phyloP scores from a whole-genome alignment of 1,140 invertebrate species.

The Anastrepha ludens region DNA sequence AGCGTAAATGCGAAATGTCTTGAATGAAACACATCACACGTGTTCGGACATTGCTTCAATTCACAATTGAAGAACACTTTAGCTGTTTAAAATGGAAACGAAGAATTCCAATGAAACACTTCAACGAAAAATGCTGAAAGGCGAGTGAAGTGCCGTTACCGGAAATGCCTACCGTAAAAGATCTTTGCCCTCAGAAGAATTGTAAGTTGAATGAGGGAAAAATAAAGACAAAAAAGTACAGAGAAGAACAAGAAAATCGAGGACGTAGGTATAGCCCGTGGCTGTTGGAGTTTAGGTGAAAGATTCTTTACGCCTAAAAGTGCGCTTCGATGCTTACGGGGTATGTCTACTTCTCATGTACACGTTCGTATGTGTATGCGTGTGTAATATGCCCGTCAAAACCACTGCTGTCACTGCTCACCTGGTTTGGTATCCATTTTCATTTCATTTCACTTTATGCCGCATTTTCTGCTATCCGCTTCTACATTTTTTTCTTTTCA shows the following conservation, averaged over 20 bases:
- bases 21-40: background rate
- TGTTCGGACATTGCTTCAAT: background rate
- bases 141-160: background rate
- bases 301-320: background rate
- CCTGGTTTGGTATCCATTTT: background rate
- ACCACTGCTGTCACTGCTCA: background rate
- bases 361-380: background rate
- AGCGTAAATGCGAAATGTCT: background rate
- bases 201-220: background rate
- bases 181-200: background rate
- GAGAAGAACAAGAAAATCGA: background rate
- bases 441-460: background rate
- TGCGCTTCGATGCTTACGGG: background rate
- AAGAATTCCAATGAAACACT: slow-evolving; percentile 4
- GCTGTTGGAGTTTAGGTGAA: too few relatives aligned
- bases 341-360: background rate
- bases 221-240: background rate
- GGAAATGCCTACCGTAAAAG: too few relatives aligned
- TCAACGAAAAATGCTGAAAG: slow-evolving; percentile 8
- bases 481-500: background rate
- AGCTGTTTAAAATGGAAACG: background rate
- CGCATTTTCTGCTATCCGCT: background rate
- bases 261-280: too few relatives aligned
- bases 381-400: background rate
- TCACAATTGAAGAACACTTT: background rate